Percentiles rank a stretch among this genome's conserved stretches.
Evolutionary conservation across 2,888 invertebrate genomes (phyloP).

Genomic region (Loripinus fragilis): DNA sequence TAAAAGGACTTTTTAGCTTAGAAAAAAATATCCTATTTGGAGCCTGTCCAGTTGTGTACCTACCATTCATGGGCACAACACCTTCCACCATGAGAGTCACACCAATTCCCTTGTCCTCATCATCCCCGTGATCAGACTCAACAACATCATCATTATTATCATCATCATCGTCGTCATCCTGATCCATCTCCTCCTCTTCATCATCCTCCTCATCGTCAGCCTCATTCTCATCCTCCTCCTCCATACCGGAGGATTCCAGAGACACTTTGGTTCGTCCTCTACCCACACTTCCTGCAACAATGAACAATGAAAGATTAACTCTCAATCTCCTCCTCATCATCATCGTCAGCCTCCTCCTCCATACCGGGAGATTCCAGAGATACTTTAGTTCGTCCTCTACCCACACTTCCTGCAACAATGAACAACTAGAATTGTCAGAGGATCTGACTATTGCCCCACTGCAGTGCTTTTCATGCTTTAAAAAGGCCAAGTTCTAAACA

Average conservation of each 20-base stretch:
- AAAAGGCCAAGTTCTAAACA: too few species aligned
- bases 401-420: conserved; percentile 60
- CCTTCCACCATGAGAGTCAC: conserved; percentile 3
- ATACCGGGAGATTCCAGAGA: conserved; percentile 83
- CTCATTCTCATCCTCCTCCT: conserved; percentile 64
- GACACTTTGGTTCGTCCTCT: conserved; percentile 82
- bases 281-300: conserved; percentile 63
- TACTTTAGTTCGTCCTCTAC: conserved; percentile 79
- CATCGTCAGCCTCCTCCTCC: conserved; percentile 65
- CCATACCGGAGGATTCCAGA: conserved; percentile 82
- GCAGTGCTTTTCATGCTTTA: too few species aligned
- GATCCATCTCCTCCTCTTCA: background rate
- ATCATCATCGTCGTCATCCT: background rate
- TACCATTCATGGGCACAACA: background rate
- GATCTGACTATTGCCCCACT: too few species aligned
- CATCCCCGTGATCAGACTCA: background rate
- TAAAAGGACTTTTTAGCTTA: too few species aligned
- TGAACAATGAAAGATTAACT: too few species aligned
- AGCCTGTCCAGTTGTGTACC: too few species aligned
- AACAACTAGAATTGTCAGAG: too few species aligned
- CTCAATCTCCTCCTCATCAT: conserved; percentile 62
- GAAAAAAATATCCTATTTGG: too few species aligned
- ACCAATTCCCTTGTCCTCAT: background rate
- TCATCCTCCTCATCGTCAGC: conserved; percentile 53
- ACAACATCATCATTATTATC: background rate